Conservation (phyloP, 2,113 vertebrate genomes). For the Chaetodon auriga region DNA sequence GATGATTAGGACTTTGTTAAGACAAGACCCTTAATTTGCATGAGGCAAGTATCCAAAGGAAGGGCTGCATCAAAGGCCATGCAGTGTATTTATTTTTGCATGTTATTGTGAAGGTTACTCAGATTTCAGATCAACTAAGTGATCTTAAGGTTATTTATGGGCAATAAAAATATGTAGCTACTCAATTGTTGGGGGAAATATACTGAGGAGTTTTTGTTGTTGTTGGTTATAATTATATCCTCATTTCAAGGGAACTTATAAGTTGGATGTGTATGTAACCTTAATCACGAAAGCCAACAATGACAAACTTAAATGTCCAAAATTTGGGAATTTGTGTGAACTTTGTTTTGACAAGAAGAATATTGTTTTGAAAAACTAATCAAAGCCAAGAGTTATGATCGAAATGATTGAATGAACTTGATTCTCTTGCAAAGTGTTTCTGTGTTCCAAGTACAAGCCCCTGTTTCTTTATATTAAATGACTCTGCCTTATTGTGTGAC, state of each 20-base stretch:
- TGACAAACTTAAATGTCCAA: constrained; percentile 17
- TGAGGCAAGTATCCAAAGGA: constrained; percentile 2
- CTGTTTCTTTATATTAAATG: neutral
- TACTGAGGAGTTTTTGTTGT: constrained; percentile 4
- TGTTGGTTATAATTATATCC: constrained; percentile 4
- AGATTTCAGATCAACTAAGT: constrained; percentile 40
- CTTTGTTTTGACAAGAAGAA: constrained; percentile 8
- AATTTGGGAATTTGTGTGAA: constrained; percentile 19
- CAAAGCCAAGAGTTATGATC: constrained; percentile 28
- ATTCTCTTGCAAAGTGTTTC: constrained; percentile 7
- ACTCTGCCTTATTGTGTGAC: constrained; percentile 36
- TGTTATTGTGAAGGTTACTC: constrained; percentile 39
- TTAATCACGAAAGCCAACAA: constrained; percentile 37
- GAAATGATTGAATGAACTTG: constrained; percentile 3
- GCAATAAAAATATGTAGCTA: constrained; percentile 34
- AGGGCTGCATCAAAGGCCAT: constrained; percentile 23
- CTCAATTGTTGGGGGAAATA: neutral
- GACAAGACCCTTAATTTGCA: constrained; percentile 40
- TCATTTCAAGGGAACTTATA: constrained; percentile 11
- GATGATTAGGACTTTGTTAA: constrained; percentile 1
- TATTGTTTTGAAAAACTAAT: neutral
- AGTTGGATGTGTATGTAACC: constrained; percentile 18
- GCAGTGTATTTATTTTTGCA: constrained; percentile 53
- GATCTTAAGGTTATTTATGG: constrained; percentile 26
- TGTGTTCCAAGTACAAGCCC: neutral